Evolutionary conservation across 2,797 vertebrate species (phyloP), one percentile per base, ranked within the genome.

Genomic region (Crax fasciolata): DNA sequence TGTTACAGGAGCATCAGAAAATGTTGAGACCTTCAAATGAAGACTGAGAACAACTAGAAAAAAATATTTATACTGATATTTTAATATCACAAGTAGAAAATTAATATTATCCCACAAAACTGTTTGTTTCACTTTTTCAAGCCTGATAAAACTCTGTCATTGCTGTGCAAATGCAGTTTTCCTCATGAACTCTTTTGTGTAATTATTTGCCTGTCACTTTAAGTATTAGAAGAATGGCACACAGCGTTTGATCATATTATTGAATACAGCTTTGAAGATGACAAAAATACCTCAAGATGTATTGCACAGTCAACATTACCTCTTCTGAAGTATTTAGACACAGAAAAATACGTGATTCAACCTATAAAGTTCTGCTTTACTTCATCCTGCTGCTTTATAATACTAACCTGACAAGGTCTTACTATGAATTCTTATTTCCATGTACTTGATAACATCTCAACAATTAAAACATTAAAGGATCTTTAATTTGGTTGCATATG

Each of bases 211-310:
- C 74, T 61, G 20, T 90, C 44, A 55, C 57, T 79, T 82, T 51
- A 73, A 70, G 25, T 73, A 92, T 93, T 90, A 90, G 54, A 65
- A 61, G 63, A 89, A 61, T 89, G 61, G 68, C 65, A 74, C 0
- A 0, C 24, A 38, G 21, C 71, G 41, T 89, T 94, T 93, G 86
- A 78, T 94, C 49, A 28, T 80, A 27, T 57, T 16, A 39, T 38
- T 71, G 51, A 81, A 44, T 85, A 38, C 85, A 38, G 41, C 82
- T 92, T 96, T 87, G 82, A 93, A 91, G 66, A 52, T 77, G 59
- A 62, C 39, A 81, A 75, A 77, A 63, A 30, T 13, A 17, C 19
- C 14, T 78, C 18, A 48, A 52, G 30, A 38, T 70, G 5, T 87
- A 39, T 87, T 83, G 52, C 46, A 66, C 18, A 44, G 85, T 89